Evolutionary conservation across 1,140 invertebrate species (phyloP).

Genomic region (Meteorus sp.): DNA sequence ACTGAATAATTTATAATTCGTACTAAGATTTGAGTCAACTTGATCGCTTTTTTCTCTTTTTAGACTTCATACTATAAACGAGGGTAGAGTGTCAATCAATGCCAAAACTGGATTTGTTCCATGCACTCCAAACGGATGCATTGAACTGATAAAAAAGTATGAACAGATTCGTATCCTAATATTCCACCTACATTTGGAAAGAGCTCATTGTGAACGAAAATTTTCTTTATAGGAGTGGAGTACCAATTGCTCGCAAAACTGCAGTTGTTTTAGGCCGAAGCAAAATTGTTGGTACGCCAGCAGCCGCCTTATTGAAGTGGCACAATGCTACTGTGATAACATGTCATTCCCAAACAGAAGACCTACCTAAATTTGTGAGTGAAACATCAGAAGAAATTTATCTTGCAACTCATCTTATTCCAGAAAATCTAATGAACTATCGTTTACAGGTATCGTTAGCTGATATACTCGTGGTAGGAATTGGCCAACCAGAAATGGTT

Average conservation of each 20-base stretch:
- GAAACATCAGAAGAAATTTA: neutral
- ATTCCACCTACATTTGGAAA: conserved; percentile 7
- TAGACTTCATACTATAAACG: conserved; percentile 87
- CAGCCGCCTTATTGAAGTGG: conserved; percentile 94
- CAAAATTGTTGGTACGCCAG: conserved; percentile 97
- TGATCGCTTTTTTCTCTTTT: conserved; percentile 31
- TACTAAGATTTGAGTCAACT: too few relatives aligned
- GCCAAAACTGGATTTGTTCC: conserved; percentile 86
- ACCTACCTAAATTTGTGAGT: conserved; percentile 77
- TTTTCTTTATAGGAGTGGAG: conserved; percentile 64
- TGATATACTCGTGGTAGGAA: conserved; percentile 95
- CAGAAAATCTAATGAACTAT: conserved; percentile 19
- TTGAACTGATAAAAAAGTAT: conserved; percentile 85
- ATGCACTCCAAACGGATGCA: conserved; percentile 90
- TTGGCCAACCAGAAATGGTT: conserved; percentile 90
- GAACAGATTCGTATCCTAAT: neutral
- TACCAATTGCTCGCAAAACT: conserved; percentile 78
- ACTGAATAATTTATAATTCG: too few relatives aligned
- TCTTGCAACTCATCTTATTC: neutral
- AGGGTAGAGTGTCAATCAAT: conserved; percentile 83
- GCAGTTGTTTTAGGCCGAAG: conserved; percentile 96
- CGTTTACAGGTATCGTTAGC: conserved; percentile 63
- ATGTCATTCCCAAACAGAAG: conserved; percentile 92
- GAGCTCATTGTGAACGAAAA: conserved; percentile 7
- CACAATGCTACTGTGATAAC: conserved; percentile 95